Evolutionary conservation across 1,140 invertebrate species (phyloP), one percentile per base, ranked within the genome.

Genomic region (Stegodyphus mimosarum): DNA sequence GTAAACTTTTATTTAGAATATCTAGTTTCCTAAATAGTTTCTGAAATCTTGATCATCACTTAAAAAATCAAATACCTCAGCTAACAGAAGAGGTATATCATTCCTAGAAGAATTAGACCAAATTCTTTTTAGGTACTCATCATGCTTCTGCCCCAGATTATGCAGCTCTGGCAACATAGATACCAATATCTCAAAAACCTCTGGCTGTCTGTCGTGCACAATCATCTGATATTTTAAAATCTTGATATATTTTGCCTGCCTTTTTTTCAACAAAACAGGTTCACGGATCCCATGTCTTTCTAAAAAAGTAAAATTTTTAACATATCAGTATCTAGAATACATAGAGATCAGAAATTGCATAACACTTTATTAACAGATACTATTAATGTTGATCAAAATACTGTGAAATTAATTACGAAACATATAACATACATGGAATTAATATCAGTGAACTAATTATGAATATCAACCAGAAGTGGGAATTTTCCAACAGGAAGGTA

Each of bases 121-220:
- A 5, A 67, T 67, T 17, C 17, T 7, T 67, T 15, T 67, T 7
- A 67, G 7, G n/a, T 18, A 17, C 17, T 67, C 10, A 7, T 15
- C 7, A 67, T 67, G 64, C n/a, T 17, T 15, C 17, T 67, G 13
- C 11, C 64, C 64, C 9, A 67, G 17, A 15, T 15, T 17, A 7
- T 67, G 17, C 5, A 67, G 17, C 64, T 67, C 64, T 17, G 64
- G 64, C n/a, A 67, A n/a, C 64, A 67, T 17, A n/a, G 64, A 67
- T 17, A 67, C 2, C 11, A 67, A 17, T n/a, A 67, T 67, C 7
- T 67, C 64, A 67, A 17, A 67, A 67, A 17, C 17, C 6, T 67
- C 64, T 17, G 15, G 15, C 17, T 67, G 64, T 67, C n/a, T 13
- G 15, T 67, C 64, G 6, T 18, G 17, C 9, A 17, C 17, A 67